Percentiles rank a stretch among this genome's conserved stretches.
These are phyloP conservation scores for Zophobas morio DNA, from an alignment of 1,140 invertebrate genomes.

Conservation along the genomic window DNA sequence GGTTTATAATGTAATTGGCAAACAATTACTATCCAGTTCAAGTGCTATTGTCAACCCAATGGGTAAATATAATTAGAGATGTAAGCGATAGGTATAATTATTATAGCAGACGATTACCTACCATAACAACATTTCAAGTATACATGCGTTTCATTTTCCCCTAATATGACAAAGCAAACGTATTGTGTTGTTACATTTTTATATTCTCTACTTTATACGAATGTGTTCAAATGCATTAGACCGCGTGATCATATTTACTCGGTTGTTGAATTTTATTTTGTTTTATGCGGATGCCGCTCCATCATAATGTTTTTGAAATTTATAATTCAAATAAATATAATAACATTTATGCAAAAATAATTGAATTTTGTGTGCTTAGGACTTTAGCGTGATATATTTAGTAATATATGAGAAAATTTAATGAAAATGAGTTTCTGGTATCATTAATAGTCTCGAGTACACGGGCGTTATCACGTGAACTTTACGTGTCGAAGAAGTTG, in stretches of 20 bases:
- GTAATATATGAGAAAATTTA: no score
- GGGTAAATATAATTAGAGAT: constrained; percentile 42
- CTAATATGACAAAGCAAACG: constrained; percentile 37
- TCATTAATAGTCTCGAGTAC: no score
- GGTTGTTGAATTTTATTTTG: constrained; percentile 44
- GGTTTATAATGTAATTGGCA: not conserved
- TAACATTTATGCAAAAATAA: not conserved
- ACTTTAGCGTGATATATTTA: no score
- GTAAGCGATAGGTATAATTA: constrained; percentile 44
- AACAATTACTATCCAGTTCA: constrained; percentile 38
- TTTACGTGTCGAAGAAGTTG: no score
- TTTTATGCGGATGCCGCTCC: constrained; percentile 11
- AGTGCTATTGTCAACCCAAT: constrained; percentile 37
- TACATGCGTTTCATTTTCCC: constrained; percentile 16
- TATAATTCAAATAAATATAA: constrained; percentile 18
- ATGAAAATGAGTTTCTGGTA: no score
- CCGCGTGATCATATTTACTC: constrained; percentile 37
- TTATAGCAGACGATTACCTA: constrained; percentile 36
- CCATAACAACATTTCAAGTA: constrained; percentile 41
- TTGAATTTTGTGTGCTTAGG: not conserved
- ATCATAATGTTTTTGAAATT: constrained; percentile 20
- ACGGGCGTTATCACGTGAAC: no score
- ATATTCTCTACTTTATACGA: constrained; percentile 37
- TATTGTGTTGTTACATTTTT: constrained; percentile 35
- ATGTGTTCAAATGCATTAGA: constrained; percentile 36